Percentiles rank a stretch among this genome's conserved stretches.
phyloP scores from a whole-genome alignment of 2,797 vertebrate genomes.

The Anguilla anguilla region DNA sequence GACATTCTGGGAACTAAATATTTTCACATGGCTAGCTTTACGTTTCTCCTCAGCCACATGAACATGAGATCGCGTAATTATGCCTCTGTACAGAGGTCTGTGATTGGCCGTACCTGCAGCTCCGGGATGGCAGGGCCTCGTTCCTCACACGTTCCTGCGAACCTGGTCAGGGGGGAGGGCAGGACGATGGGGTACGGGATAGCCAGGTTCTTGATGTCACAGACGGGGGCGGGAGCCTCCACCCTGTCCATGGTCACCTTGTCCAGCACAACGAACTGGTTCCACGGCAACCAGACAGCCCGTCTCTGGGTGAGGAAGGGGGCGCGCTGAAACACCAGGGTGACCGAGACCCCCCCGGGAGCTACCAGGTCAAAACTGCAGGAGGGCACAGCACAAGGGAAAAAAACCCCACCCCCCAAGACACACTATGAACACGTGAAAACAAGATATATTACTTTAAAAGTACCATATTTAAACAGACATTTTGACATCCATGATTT shows the following conservation, averaged over 20 bases:
- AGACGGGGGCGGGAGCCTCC: conserved; percentile 61
- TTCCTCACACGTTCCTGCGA: conserved; percentile 80
- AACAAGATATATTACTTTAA: background rate
- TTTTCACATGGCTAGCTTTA: background rate
- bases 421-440: background rate
- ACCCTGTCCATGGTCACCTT: conserved; percentile 81
- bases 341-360: conserved; percentile 79
- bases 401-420: background rate
- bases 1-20: background rate
- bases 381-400: background rate
- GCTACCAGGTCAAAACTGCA: conserved; percentile 86
- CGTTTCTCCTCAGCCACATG: background rate
- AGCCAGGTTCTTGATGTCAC: conserved; percentile 77
- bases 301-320: conserved; percentile 81
- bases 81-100: background rate
- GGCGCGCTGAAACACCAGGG: conserved; percentile 82
- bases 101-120: conserved; percentile 72
- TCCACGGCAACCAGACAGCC: conserved; percentile 86
- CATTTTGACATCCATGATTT: background rate
- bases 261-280: conserved; percentile 82
- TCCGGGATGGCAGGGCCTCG: conserved; percentile 82
- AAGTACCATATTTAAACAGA: background rate
- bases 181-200: conserved; percentile 83
- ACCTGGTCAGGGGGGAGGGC: conserved; percentile 80
- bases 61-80: background rate